Evolutionary conservation across 1,140 invertebrate species (phyloP), one percentile per base, ranked within the genome.

Genomic region (Hycleus phaleratus): DNA sequence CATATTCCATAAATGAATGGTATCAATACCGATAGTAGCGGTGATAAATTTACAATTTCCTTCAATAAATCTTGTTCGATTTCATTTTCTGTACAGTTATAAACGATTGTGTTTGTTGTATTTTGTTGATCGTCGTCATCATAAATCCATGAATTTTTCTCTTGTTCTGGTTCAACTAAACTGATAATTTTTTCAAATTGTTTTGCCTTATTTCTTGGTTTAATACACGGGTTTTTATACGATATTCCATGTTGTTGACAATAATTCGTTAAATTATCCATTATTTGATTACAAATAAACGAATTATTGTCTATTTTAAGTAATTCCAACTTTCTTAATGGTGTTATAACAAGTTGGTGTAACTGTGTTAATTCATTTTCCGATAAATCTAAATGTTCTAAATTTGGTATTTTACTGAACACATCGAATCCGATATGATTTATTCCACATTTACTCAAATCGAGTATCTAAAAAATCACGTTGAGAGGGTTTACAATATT

Each of bases 361-460:
- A 80, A 52, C n/a, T 71, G 68, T 3, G 75, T 69, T 45, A 79
- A 65, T 50, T 75, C 75, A 56, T 80, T 80, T 56, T 76, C 73
- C 26, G 75, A 78, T 38, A 80, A 58, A 67, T 79, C 76, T 52
- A 80, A 61, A 56, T 74, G 72, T 62, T 68, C 73, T 47, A 80
- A 64, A 60, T 77, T 78, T 24, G 78, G 77, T 42, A 79, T 43
- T 53, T 75, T 63, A 6, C 56, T 72, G 50, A 80, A 79, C 5
- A 76, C 47, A 45, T 74, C 67, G 3, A 71, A 62, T 0, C 74
- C 72, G 44, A 80, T 63, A 12, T 68, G 67, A 55, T 75, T 74
- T 49, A 80, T 79, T 9, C 74, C 66, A 51, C 77, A 79, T 44
- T 72, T 72, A 53, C 77, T 77, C 4, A 80, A 64, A 61, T 79